Evolutionary conservation across 2,888 invertebrate species (phyloP).

Genomic region (Drosophila rellima): DNA sequence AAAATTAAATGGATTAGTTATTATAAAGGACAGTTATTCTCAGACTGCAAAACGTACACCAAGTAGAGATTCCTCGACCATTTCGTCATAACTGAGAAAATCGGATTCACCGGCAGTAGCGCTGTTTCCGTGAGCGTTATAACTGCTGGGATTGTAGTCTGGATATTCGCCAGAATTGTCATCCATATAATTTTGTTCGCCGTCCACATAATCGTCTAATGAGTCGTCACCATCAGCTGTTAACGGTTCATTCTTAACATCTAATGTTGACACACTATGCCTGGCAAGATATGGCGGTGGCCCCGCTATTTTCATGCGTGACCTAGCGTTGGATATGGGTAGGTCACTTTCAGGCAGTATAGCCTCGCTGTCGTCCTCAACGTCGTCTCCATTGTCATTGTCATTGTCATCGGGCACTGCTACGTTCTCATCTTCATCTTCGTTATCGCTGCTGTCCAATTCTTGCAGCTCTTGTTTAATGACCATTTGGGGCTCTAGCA

Average conservation of each 20-base stretch:
- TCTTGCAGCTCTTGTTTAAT: conserved; percentile 78
- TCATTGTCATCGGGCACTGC: conserved; percentile 42
- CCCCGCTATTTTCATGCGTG: conserved; percentile 46
- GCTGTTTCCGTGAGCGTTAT: conserved; percentile 43
- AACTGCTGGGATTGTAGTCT: conserved; percentile 54
- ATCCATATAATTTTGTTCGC: conserved; percentile 59
- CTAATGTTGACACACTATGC: conserved; percentile 20
- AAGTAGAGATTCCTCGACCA: conserved; percentile 81
- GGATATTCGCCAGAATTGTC: conserved; percentile 66
- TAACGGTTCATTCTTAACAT: conserved; percentile 59
- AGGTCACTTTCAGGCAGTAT: conserved; percentile 59
- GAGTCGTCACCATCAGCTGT: conserved; percentile 61
- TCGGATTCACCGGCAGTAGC: conserved; percentile 57
- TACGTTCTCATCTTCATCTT: conserved; percentile 32
- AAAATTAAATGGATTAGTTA: not conserved
- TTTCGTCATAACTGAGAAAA: conserved; percentile 80
- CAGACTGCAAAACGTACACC: conserved; percentile 65
- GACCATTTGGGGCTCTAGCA: conserved; percentile 81
- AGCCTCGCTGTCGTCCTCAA: conserved; percentile 56
- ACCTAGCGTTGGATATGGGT: conserved; percentile 40
- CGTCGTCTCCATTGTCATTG: conserved; percentile 33
- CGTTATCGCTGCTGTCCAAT: conserved; percentile 62
- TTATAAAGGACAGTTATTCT: not conserved
- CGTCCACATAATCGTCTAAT: conserved; percentile 63
- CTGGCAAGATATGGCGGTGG: conserved; percentile 10